phyloP scores from a whole-genome alignment of 1,140 invertebrate species.

The Acromyrmex heyeri region DNA sequence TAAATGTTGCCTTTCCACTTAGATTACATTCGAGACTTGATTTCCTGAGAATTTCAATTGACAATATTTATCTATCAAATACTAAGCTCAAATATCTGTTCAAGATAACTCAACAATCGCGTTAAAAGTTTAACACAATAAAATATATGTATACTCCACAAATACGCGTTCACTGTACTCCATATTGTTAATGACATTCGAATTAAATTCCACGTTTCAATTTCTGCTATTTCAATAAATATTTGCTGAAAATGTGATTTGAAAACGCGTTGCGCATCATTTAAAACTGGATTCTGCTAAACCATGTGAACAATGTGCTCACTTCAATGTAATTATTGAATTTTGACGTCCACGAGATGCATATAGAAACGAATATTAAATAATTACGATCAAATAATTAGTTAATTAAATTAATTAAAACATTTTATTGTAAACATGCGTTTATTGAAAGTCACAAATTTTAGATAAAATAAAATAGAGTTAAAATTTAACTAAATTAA shows the following conservation, averaged over 20 bases:
- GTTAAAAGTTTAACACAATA: conserved; percentile 28
- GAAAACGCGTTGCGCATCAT: background rate
- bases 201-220: background rate
- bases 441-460: background rate
- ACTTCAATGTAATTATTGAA: background rate
- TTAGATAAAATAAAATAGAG: background rate
- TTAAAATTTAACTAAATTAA: background rate
- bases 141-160: background rate
- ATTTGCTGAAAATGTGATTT: background rate
- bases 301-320: background rate
- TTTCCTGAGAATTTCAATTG: background rate
- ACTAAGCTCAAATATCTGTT: conserved; percentile 14
- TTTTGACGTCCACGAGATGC: background rate
- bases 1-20: background rate
- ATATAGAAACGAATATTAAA: background rate
- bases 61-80: background rate
- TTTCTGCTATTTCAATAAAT: background rate
- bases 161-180: background rate
- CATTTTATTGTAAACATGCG: background rate
- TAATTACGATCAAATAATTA: background rate
- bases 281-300: background rate
- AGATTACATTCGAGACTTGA: background rate
- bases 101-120: conserved; percentile 19
- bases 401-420: background rate
- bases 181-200: background rate